Base-by-base conservation (phyloP, 2,797 vertebrate species). In the Hoplostethus mediterraneus region DNA sequence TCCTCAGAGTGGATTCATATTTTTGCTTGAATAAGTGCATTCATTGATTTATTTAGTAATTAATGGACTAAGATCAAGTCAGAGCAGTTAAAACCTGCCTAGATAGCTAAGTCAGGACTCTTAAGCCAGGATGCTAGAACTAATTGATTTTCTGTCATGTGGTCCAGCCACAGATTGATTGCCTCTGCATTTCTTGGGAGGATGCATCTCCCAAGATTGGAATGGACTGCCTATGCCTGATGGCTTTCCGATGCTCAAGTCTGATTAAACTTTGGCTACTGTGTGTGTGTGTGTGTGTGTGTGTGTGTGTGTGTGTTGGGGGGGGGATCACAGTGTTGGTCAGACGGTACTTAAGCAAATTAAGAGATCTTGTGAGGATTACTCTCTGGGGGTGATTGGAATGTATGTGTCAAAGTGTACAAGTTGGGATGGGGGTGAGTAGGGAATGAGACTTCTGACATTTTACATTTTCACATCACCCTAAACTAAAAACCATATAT, bases 311-410 rank as follows among this genome's bases (percentile, higher is more conserved):
- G 17, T 66, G 67, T 78, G 56, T 68, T 44, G 54, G 58, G 54
- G 58, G 42, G 31, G 61, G 21, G 21, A 82, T 72, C 71, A 81
- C 77, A 79, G 74, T 64, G 30, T 73, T 17, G 47, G 87, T 92
- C 89, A 92, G 85, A 90, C 90, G 84, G 89, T 79, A 84, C 91
- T 93, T 93, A 93, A 93, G 90, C 71, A 87, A 94, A 94, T 95
- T 94, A 94, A 89, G 86, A 89, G 90, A 82, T 93, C 86, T 86
- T 21, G 79, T 80, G 45, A 68, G 92, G 93, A 92, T 93, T 94
- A 74, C 69, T 67, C 72, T 79, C 59, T 5, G 30, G 55, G 25
- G 51, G 65, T 79, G 78, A 89, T 81, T 51, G 84, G 87, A 90
- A 81, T 90, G 67, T 12, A 60, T 57, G 73, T 83, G 79, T 85